phyloP scores from a whole-genome alignment of 2,888 invertebrate genomes.

The Antitype chi region DNA sequence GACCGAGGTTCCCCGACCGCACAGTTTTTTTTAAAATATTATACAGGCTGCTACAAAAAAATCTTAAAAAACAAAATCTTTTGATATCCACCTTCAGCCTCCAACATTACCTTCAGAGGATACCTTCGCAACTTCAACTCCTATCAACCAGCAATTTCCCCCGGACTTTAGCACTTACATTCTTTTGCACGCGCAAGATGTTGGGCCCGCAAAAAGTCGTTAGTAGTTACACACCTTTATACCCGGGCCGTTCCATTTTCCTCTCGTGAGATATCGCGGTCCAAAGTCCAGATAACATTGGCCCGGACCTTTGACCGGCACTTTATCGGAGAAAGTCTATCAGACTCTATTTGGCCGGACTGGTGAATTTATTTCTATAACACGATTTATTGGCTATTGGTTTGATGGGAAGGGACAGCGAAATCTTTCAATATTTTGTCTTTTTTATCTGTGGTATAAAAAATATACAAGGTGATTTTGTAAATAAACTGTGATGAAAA shows the following conservation, averaged over 20 bases:
- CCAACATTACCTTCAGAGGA: background rate
- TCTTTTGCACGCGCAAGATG: slow-evolving; percentile 50
- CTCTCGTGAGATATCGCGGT: slow-evolving; percentile 71
- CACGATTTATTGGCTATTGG: slow-evolving; percentile 63
- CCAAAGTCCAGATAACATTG: slow-evolving; percentile 67
- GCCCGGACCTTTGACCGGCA: slow-evolving; percentile 72
- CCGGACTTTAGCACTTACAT: slow-evolving; percentile 38
- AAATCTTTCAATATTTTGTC: slow-evolving; percentile 26
- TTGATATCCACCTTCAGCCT: background rate
- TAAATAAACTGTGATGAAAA: background rate
- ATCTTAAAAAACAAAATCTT: background rate
- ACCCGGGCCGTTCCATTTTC: slow-evolving; percentile 63
- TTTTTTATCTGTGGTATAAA: slow-evolving; percentile 5
- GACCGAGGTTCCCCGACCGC: too few species aligned
- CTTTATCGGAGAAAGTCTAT: slow-evolving; percentile 73
- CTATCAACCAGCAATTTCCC: slow-evolving; percentile 36
- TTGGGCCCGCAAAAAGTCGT: slow-evolving; percentile 49
- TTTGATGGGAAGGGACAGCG: slow-evolving; percentile 37
- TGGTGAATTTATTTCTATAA: slow-evolving; percentile 73
- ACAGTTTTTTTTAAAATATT: background rate
- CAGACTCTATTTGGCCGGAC: slow-evolving; percentile 68
- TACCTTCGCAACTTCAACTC: slow-evolving; percentile 10
- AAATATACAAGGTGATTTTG: background rate
- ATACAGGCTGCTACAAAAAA: background rate
- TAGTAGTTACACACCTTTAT: slow-evolving; percentile 54